These are phyloP conservation scores for Notodonta ziczac DNA, from an alignment of 2,888 invertebrate species.

Conservation along the genomic window DNA sequence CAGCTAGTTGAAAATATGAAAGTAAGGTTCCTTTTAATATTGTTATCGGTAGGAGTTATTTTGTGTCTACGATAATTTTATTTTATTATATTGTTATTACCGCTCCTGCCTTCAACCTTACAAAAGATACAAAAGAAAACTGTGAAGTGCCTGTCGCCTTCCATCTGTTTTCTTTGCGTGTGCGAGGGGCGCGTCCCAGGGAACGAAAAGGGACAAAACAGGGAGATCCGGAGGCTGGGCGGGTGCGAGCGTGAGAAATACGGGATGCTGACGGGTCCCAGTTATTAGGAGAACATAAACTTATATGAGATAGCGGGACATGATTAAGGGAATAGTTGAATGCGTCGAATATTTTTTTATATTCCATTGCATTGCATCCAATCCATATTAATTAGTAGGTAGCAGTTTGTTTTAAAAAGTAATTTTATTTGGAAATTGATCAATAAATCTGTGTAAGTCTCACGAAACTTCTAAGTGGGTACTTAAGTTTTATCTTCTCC, in stretches of 20 bases:
- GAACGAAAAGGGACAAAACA: constrained; percentile 59
- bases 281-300: constrained; percentile 63
- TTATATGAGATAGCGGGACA: constrained; percentile 37
- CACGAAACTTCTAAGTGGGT: neutral
- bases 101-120: neutral
- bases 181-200: constrained; percentile 60
- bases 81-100: constrained; percentile 4
- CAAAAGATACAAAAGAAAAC: neutral
- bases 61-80: no score
- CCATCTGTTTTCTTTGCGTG: constrained; percentile 42
- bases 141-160: constrained; percentile 16
- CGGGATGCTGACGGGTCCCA: constrained; percentile 73
- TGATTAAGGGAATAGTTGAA: no score
- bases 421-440: no score
- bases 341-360: no score
- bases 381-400: no score
- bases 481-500: neutral
- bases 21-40: no score
- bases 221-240: constrained; percentile 60
- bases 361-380: no score
- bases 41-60: no score
- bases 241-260: constrained; percentile 81
- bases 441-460: no score
- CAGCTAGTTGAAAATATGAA: no score
- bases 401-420: no score